Base-by-base conservation (phyloP, 2,888 invertebrate genomes). In the Drosophila affinis region DNA sequence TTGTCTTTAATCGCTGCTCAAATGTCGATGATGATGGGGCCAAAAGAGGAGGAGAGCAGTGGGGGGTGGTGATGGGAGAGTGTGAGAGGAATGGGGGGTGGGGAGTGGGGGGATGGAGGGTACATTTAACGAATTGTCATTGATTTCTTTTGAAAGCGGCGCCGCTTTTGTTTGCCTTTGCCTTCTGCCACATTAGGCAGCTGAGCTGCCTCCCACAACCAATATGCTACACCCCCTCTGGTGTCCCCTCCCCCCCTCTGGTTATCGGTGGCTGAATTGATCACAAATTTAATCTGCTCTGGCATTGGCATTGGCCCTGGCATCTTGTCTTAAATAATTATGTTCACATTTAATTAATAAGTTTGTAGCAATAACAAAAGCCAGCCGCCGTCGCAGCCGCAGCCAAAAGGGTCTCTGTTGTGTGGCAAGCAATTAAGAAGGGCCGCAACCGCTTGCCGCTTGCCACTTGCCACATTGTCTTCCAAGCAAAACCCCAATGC, bases 311-410 rank as follows among this genome's bases (percentile, higher is more conserved):
- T 24, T 17, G 56, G 32, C 65, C 3, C 14, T 34, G 49, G 18
- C 67, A 56, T 57, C 47, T 45, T 71, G 57, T 68, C 78, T 64
- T 61, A 68, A 82, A 78, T 83, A 86, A 83, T 86, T 83, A 78
- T 76, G 60, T 69, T 58, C 62, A 57, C 69, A 58, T 83, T 87
- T 83, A 83, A 83, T 88, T 83, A 83, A 86, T 80, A 83, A 86
- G 75, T 83, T 83, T 79, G 51, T 32, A 24, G 46, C 69, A 58
- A 18, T 60, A 64, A 61, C 56, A 74, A 68, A 69, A 60, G 52
- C 67, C 58, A 39, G 39, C 39, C 39, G 39, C 58, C n/a, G 39
- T n/a, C 39, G 39, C 18, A 29, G 47, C 34, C 48, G 18, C 18
- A 18, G 18, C 18, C 18, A 51, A 68, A 67, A 72, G 53, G 67